Evolutionary conservation across 2,797 vertebrate genomes (phyloP).

Genomic region (Astyanax mexicanus): DNA sequence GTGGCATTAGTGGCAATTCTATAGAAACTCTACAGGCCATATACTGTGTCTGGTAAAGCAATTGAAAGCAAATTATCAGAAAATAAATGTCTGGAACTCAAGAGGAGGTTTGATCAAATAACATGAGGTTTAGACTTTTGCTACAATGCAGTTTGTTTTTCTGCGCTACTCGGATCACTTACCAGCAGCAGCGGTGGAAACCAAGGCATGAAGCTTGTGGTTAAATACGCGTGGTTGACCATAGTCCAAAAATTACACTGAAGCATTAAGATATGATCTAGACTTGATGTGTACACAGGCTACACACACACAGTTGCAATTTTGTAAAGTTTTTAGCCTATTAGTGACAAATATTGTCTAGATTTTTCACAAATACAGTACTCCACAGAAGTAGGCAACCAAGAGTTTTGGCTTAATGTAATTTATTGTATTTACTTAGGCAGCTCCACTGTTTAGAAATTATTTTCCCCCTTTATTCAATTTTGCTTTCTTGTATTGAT

Average conservation of each 20-base stretch:
- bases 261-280: background rate
- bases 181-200: background rate
- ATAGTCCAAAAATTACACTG: background rate
- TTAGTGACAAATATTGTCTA: too few relatives aligned
- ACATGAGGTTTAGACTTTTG: background rate
- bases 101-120: background rate
- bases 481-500: too few relatives aligned
- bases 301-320: too few relatives aligned
- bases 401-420: too few relatives aligned
- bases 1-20: constrained; percentile 57
- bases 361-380: too few relatives aligned
- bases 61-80: background rate
- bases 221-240: background rate
- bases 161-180: background rate
- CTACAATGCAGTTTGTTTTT: too few relatives aligned
- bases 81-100: background rate
- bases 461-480: too few relatives aligned
- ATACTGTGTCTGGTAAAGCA: background rate
- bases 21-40: background rate
- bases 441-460: too few relatives aligned
- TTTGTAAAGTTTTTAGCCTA: too few relatives aligned
- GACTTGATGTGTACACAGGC: too few relatives aligned
- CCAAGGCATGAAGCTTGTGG: background rate
- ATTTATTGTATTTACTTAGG: too few relatives aligned
- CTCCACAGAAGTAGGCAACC: too few relatives aligned